Percentiles rank a stretch among this genome's conserved stretches.
These are phyloP conservation scores for Acronicta psi DNA, from an alignment of 2,888 invertebrate species.

Conservation along the genomic window DNA sequence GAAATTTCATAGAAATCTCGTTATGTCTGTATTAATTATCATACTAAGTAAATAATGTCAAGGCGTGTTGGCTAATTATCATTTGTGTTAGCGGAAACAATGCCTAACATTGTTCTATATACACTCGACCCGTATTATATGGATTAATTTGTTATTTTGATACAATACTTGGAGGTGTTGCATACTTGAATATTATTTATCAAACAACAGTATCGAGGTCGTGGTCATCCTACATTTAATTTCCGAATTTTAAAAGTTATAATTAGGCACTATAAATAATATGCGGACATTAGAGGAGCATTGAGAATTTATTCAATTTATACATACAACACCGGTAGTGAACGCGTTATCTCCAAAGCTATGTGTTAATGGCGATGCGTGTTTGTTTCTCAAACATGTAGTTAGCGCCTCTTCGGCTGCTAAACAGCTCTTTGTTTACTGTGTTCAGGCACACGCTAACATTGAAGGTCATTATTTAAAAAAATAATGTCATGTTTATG, in stretches of 20 bases:
- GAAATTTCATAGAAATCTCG: constrained; percentile 3
- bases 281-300: constrained; percentile 8
- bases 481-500: neutral
- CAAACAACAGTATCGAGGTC: constrained; percentile 18
- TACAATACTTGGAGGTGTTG: constrained; percentile 4
- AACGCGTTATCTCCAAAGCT: constrained; percentile 54
- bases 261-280: constrained; percentile 3
- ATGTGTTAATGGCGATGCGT: constrained; percentile 58
- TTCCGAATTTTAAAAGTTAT: constrained; percentile 4
- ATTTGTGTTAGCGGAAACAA: constrained; percentile 41
- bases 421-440: constrained; percentile 71
- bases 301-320: constrained; percentile 33
- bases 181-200: constrained; percentile 6
- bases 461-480: constrained; percentile 39
- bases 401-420: constrained; percentile 71
- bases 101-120: constrained; percentile 32
- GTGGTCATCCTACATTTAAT: constrained; percentile 2
- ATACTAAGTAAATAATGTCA: constrained; percentile 50
- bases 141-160: constrained; percentile 19
- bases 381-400: constrained; percentile 72
- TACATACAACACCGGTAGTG: constrained; percentile 51
- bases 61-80: constrained; percentile 31
- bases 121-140: constrained; percentile 8
- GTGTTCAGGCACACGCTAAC: constrained; percentile 56
- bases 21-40: constrained; percentile 21